phyloP scores from a whole-genome alignment of 2,888 invertebrate species.

The Caenorhabditis wallacei region DNA sequence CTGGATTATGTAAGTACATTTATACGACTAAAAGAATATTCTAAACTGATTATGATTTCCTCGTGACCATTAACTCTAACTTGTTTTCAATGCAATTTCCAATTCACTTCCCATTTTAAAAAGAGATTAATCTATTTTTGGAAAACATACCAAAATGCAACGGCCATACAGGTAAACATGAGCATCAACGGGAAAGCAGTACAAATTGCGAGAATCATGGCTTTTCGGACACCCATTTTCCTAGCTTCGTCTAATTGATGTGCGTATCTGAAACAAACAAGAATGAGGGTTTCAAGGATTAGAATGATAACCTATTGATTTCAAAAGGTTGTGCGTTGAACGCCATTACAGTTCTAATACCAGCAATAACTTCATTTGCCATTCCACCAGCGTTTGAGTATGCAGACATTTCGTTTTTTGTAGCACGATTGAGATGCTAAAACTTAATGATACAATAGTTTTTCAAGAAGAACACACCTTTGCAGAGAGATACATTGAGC shows the following conservation, averaged over 20 bases:
- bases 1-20: slow-evolving; percentile 42
- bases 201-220: slow-evolving; percentile 75
- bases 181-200: slow-evolving; percentile 78
- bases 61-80: too few relatives aligned
- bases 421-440: slow-evolving; percentile 84
- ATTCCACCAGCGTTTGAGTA: slow-evolving; percentile 83
- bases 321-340: slow-evolving; percentile 82
- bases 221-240: slow-evolving; percentile 82
- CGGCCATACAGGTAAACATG: slow-evolving; percentile 83
- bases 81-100: neutral
- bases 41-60: too few relatives aligned
- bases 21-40: too few relatives aligned
- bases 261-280: slow-evolving; percentile 68
- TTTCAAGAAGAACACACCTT: slow-evolving; percentile 77
- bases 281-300: neutral
- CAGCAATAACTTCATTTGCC: slow-evolving; percentile 83
- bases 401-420: slow-evolving; percentile 84
- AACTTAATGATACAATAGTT: slow-evolving; percentile 1
- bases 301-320: slow-evolving; percentile 75
- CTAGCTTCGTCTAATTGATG: slow-evolving; percentile 81
- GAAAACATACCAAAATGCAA: slow-evolving; percentile 79
- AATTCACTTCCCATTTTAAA: too few relatives aligned
- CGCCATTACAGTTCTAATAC: slow-evolving; percentile 82
- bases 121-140: neutral
- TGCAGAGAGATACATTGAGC: slow-evolving; percentile 83